phyloP scores from a whole-genome alignment of 2,888 invertebrate genomes.

The Schrankia costaestrigalis region DNA sequence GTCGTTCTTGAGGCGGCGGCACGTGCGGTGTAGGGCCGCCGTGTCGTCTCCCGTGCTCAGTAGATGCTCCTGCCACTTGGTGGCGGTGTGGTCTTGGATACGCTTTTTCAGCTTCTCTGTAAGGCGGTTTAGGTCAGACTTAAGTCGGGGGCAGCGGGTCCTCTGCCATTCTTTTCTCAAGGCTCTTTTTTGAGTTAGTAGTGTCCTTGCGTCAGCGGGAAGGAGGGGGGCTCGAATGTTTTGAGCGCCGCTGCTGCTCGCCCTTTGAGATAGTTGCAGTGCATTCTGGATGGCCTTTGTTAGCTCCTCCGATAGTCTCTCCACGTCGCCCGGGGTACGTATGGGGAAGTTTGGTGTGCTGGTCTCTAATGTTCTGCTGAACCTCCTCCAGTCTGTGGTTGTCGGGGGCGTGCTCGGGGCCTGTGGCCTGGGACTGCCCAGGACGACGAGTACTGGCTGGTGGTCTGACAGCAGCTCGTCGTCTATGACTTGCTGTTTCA shows the following conservation, averaged over 20 bases:
- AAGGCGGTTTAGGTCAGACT: background rate
- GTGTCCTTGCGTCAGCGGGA: background rate
- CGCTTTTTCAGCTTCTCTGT: background rate
- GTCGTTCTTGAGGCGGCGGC: background rate
- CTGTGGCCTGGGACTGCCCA: background rate
- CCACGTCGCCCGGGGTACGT: background rate
- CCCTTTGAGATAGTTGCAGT: background rate
- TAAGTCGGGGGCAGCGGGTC: background rate
- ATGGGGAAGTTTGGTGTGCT: background rate
- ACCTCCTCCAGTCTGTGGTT: background rate
- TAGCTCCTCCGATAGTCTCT: too few species aligned
- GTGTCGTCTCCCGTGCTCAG: background rate
- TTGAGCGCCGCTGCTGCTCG: background rate
- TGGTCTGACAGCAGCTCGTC: slow-evolving; percentile 1
- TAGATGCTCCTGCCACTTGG: background rate
- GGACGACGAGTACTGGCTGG: background rate
- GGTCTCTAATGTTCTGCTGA: background rate
- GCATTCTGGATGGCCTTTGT: background rate
- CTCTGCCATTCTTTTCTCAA: background rate
- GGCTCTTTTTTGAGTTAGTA: background rate
- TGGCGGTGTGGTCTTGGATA: background rate
- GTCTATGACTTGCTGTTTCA: background rate
- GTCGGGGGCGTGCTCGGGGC: background rate
- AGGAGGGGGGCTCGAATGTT: background rate
- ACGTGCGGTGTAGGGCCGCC: background rate